Evolutionary conservation across 2,797 vertebrate genomes (phyloP).

Genomic region (Monodelphis domestica): DNA sequence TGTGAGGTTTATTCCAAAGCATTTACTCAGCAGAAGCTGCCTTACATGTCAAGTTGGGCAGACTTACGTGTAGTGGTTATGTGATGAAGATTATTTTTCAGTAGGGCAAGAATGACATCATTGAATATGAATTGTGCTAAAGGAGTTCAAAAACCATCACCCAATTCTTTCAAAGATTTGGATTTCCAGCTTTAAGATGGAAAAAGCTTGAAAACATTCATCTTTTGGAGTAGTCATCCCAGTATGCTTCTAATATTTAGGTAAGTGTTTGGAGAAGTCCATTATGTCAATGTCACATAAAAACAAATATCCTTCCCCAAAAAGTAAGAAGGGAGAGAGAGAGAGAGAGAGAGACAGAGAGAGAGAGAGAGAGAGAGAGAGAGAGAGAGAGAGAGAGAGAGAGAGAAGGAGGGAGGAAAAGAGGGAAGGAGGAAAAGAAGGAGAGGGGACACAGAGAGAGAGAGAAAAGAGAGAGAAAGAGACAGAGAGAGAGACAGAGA

Average conservation of each 20-base stretch:
- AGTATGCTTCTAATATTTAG: background rate
- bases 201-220: background rate
- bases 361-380: too few relatives aligned
- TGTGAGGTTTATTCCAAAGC: conserved; percentile 71
- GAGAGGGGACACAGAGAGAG: too few relatives aligned
- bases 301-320: background rate
- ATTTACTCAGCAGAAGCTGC: conserved; percentile 70
- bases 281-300: conserved; percentile 28
- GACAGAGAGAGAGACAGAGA: too few relatives aligned
- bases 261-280: conserved; percentile 17
- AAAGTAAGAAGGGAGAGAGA: background rate
- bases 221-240: background rate
- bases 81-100: conserved; percentile 57
- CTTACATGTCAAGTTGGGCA: conserved; percentile 44
- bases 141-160: conserved; percentile 20
- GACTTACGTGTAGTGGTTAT: conserved; percentile 51
- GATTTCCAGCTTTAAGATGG: background rate
- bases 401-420: too few relatives aligned
- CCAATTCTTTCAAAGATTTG: background rate
- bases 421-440: too few relatives aligned
- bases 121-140: background rate
- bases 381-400: too few relatives aligned
- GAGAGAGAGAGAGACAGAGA: too few relatives aligned
- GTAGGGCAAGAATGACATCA: conserved; percentile 56
- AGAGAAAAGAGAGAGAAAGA: too few relatives aligned